Base-by-base conservation (phyloP, 2,888 invertebrate genomes). In the Polydrusus pterygomalis region DNA sequence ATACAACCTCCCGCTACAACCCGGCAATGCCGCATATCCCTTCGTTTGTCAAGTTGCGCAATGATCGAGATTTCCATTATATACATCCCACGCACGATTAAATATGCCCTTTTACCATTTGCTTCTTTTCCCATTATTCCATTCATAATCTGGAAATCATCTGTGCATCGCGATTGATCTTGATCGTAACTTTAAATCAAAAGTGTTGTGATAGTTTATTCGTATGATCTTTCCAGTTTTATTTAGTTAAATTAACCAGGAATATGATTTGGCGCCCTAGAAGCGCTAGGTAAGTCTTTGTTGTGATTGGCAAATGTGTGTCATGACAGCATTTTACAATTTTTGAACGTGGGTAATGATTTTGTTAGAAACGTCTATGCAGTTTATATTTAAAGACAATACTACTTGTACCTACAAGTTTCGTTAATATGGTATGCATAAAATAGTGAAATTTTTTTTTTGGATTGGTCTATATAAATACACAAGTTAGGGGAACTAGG, bases 1-100 rank as follows among this genome's bases (percentile, higher is more conserved):
- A 17, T 13, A 45, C 8, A 60, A 17, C 11, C 2, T 11, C 8
- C 11, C 11, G 11, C 1, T 9, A 38, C 58, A 18, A 60, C n/a
- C 18, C 25, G 71, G 71, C 71, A 71, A 54, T 54, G 25, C 11
- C 30, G 64, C 63, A 34, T 30, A 11, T 40, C 20, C 30, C 30
- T 62, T 30, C 38, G 51, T 64, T 54, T 64, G 51, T 58, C 75
- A 74, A 74, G 75, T 79, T 79, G 80, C 80, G 78, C 79, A 77
- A 79, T 79, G 78, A 78, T 77, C 78, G 68, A 58, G 69, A 71
- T 73, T 79, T 79, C 75, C 77, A 68, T 74, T 72, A 75, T 56
- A 38, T 51, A 47, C 74, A 47, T 70, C 77, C 77, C 65, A 77
- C 77, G 77, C 77, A 74, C 62, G 40, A 72, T 72, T 60, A 65